Conservation (phyloP, 1,140 invertebrate species). For the Platorchestia sp. region DNA sequence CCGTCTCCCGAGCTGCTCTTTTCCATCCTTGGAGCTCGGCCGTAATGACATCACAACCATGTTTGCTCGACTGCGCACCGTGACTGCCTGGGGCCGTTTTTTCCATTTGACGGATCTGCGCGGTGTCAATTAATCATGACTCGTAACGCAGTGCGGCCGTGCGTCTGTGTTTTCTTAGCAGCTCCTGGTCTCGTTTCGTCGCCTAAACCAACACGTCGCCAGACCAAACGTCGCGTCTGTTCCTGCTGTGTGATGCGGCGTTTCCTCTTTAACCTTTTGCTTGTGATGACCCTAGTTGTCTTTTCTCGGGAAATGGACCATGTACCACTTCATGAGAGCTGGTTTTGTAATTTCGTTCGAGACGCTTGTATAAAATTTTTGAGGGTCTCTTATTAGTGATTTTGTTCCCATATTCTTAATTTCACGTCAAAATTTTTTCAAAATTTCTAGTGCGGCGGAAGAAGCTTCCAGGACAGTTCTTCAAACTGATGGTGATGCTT, state of each 20-base stretch:
- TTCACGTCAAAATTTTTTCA: too few relatives aligned
- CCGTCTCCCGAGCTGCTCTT: not conserved
- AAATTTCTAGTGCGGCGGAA: too few relatives aligned
- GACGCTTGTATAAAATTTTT: not conserved
- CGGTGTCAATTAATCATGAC: conserved; percentile 46
- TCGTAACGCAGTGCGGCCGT: not conserved
- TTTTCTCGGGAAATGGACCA: not conserved
- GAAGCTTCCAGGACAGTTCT: too few relatives aligned
- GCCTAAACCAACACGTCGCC: not conserved
- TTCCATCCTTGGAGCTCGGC: not conserved
- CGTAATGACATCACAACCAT: conserved; percentile 15
- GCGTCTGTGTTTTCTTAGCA: not conserved
- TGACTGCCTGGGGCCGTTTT: conserved; percentile 5
- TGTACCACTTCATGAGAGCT: not conserved
- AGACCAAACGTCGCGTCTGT: not conserved
- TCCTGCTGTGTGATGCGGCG: not conserved
- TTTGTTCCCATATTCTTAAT: not conserved
- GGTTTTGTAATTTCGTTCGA: not conserved
- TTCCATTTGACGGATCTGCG: conserved; percentile 5
- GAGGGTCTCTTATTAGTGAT: not conserved
- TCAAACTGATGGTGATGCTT: too few relatives aligned
- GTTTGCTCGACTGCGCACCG: not conserved
- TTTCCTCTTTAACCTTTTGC: not conserved
- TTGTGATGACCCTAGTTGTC: not conserved
- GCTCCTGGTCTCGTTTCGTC: not conserved